Conservation (phyloP, 2,797 vertebrate species). For the Danio tinwini region DNA sequence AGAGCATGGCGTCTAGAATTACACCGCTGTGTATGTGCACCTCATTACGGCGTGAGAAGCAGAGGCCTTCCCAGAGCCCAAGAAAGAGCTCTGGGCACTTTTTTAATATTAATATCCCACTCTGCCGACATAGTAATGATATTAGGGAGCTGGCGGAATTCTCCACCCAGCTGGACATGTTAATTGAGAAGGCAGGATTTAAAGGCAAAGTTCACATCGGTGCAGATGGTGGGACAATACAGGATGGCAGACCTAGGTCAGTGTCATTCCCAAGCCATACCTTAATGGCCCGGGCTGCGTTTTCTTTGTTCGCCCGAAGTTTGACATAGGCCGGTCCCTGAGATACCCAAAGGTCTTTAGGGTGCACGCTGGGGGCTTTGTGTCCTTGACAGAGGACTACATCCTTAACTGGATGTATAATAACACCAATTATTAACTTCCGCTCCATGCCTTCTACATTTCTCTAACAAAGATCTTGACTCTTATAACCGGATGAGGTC, state of each 20-base stretch:
- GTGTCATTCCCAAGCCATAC: slow-evolving; percentile 85
- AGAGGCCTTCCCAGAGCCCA: slow-evolving; percentile 67
- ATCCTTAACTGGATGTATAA: slow-evolving; percentile 72
- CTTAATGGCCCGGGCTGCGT: slow-evolving; percentile 82
- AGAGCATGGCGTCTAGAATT: slow-evolving; percentile 81
- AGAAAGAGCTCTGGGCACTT: slow-evolving; percentile 52
- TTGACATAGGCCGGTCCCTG: slow-evolving; percentile 82
- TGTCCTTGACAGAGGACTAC: slow-evolving; percentile 84
- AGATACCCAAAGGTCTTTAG: slow-evolving; percentile 73
- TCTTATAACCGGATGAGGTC: slow-evolving; percentile 18
- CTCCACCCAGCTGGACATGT: slow-evolving; percentile 95
- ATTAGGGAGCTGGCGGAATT: slow-evolving; percentile 92
- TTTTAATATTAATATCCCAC: slow-evolving; percentile 91
- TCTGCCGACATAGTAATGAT: slow-evolving; percentile 86
- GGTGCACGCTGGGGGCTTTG: slow-evolving; percentile 65
- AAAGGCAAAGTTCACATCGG: slow-evolving; percentile 94
- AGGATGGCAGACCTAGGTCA: slow-evolving; percentile 86
- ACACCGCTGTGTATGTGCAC: slow-evolving; percentile 78
- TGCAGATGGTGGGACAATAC: slow-evolving; percentile 95
- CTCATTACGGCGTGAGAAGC: slow-evolving; percentile 82
- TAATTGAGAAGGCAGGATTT: slow-evolving; percentile 96
- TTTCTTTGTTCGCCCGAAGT: slow-evolving; percentile 65
- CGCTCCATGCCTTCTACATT: slow-evolving; percentile 33
- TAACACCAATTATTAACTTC: slow-evolving; percentile 65
- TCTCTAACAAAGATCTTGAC: slow-evolving; percentile 28